phyloP scores from a whole-genome alignment of 2,797 vertebrate species.

The Xiphorhynchus erythropygius region DNA sequence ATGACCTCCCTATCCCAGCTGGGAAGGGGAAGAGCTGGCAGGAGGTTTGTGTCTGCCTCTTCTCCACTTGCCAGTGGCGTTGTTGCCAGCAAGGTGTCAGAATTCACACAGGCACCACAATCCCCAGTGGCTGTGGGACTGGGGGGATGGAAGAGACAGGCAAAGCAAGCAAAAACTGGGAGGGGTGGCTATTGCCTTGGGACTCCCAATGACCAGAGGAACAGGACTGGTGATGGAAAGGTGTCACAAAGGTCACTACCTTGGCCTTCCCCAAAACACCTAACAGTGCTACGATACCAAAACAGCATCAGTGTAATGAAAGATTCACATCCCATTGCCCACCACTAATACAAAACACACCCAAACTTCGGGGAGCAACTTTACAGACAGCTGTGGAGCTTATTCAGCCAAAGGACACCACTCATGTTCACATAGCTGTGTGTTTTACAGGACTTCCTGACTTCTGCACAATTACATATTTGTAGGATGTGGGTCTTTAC shows the following conservation, averaged over 20 bases:
- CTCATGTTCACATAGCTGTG: background rate
- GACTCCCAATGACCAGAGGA: background rate
- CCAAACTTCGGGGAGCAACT: background rate
- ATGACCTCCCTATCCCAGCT: background rate
- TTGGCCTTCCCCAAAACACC: background rate
- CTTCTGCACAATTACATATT: background rate
- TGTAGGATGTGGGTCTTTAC: conserved; percentile 25
- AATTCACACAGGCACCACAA: background rate
- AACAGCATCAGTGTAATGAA: background rate
- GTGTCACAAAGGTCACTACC: background rate
- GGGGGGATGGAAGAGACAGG: background rate
- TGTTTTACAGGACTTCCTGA: conserved; percentile 27
- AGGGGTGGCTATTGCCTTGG: background rate
- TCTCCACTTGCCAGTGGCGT: rapidly evolving
- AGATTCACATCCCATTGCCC: background rate
- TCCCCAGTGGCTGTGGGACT: rapidly evolving
- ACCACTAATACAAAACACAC: conserved; percentile 1
- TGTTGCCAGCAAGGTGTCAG: background rate
- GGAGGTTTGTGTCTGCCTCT: background rate
- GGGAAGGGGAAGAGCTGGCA: background rate
- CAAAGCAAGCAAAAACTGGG: background rate
- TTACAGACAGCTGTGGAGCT: conserved; percentile 1
- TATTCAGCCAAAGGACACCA: background rate
- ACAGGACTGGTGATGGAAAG: background rate
- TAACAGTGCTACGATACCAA: background rate